A percentile compares a stretch with the other conserved stretches of the same genome.
These are phyloP conservation scores for Herminia tarsipennalis DNA, from an alignment of 2,888 invertebrate genomes.

Conservation along the genomic window DNA sequence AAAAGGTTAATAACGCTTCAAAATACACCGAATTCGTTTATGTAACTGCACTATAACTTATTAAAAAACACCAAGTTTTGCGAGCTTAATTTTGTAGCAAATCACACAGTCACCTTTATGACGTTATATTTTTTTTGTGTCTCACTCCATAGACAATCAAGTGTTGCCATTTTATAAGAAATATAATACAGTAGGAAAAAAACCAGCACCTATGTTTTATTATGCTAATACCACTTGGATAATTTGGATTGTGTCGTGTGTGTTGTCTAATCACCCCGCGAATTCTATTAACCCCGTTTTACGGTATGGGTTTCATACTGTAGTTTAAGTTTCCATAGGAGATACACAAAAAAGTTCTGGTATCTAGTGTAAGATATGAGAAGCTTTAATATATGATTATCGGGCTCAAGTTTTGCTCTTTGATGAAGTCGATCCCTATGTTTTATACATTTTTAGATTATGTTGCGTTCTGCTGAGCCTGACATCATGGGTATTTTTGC, in stretches of 20 bases:
- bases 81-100: neutral
- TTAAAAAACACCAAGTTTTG: neutral
- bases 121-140: neutral
- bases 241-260: neutral
- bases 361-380: too few species aligned
- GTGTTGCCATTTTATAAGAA: constrained; percentile 2
- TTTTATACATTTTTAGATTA: too few species aligned
- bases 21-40: neutral
- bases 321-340: too few species aligned
- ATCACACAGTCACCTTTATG: neutral
- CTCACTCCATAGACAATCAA: constrained; percentile 2
- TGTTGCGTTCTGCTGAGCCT: too few species aligned
- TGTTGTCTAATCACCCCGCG: constrained; percentile 7
- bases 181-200: constrained; percentile 1
- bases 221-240: neutral
- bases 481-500: too few species aligned
- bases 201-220: neutral
- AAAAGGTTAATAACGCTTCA: too few species aligned
- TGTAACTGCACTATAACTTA: neutral
- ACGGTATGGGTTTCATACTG: too few species aligned
- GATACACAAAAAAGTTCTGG: too few species aligned
- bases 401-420: too few species aligned
- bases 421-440: too few species aligned
- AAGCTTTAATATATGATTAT: too few species aligned
- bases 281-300: constrained; percentile 4